Evolutionary conservation across 2,797 vertebrate genomes (phyloP).

Genomic region (Macropus fuliginosus): DNA sequence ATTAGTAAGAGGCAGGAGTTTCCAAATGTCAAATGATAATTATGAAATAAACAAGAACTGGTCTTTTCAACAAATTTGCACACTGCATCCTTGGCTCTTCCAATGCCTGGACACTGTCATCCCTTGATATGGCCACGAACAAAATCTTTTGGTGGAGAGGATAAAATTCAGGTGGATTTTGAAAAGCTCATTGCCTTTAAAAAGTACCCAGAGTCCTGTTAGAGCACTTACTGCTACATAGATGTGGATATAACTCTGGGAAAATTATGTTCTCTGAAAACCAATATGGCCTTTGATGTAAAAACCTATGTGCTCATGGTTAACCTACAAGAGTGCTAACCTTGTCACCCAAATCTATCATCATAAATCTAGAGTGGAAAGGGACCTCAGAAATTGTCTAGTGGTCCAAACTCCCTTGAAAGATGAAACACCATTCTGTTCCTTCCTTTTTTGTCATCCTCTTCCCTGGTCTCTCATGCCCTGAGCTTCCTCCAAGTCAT

Average conservation of each 20-base stretch:
- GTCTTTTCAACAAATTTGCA: conserved; percentile 62
- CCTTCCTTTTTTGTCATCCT: neutral
- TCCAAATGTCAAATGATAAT: conserved; percentile 73
- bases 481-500: neutral
- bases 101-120: neutral
- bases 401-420: neutral
- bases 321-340: conserved; percentile 19
- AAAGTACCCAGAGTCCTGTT: neutral
- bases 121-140: conserved; percentile 9
- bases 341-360: neutral
- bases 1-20: conserved; percentile 71
- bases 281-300: neutral
- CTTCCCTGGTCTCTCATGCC: neutral
- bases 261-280: conserved; percentile 20
- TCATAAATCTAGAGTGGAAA: neutral
- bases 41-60: conserved; percentile 71
- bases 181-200: neutral
- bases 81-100: neutral
- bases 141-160: neutral
- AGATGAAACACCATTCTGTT: conserved; percentile 12
- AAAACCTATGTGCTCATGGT: conserved; percentile 13
- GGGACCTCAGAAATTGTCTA: neutral
- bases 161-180: conserved; percentile 51
- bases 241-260: neutral
- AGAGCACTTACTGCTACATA: neutral